Evolutionary conservation across 2,797 vertebrate species (phyloP), one percentile per base, ranked within the genome.

Genomic region (Poecile montanus): DNA sequence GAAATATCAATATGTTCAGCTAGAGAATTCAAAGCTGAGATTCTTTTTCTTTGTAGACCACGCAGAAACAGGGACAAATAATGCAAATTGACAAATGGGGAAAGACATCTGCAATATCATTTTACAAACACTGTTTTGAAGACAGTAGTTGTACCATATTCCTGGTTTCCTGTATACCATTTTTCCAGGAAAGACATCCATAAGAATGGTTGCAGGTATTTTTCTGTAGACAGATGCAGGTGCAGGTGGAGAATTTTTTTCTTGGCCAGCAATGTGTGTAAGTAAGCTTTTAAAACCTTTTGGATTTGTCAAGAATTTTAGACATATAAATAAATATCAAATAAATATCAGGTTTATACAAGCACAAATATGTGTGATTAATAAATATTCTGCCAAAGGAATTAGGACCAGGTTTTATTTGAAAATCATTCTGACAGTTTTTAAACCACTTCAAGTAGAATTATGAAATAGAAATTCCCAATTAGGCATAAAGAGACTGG

Each of bases 121-220:
- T 57, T 17, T 29, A 1, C 25, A 38, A 58, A 47, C 2, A 45
- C 0, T 20, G 4, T 20, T 58, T 75, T 7, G 25, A 38, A 5
- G 13, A 13, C 2, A 34, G 5, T 14, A 18, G 3, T 53, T 11
- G 27, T 6, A 66, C 2, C 11, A 14, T 25, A 22, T 45, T 78
- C 9, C 45, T 68, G 4, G 1, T 54, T 71, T 78, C 3, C 10
- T 23, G 2, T 8, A 21, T 10, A 32, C 4, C 1, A 7, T 63
- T 85, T 82, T 57, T 29, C 58, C 27, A 14, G 8, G 29, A 85
- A 85, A 60, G 1, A 19, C 2, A 32, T 50, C 21, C 4, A 27
- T 7, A n/a, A 44, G 62, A 93, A 42, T 34, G 0, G 3, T 9
- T 58, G 9, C 5, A 58, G 22, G 9, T 61, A 6, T 18, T 89